Conservation (phyloP, 2,113 vertebrate species). For the Copsychus sechellarum region DNA sequence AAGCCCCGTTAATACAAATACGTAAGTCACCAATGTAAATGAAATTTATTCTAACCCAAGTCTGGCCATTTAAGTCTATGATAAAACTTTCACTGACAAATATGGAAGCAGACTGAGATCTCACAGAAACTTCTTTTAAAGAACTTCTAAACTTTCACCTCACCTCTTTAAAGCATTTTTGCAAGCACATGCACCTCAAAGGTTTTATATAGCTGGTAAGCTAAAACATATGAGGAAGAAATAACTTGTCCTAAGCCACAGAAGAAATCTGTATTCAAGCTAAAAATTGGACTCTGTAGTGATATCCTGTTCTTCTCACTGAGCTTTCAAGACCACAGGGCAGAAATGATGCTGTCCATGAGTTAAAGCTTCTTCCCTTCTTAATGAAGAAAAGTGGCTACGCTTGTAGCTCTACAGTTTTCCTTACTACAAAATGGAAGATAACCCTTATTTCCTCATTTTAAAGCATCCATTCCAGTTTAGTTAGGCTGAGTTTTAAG, state of each 20-base stretch:
- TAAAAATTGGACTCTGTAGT: background rate
- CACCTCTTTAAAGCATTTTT: background rate
- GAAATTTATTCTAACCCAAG: background rate
- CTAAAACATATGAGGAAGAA: slow-evolving; percentile 4
- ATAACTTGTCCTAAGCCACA: background rate
- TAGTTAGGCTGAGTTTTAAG: background rate
- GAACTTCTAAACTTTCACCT: background rate
- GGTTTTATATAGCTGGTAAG: background rate
- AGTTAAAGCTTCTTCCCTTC: background rate
- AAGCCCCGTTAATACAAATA: background rate
- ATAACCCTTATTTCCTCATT: background rate
- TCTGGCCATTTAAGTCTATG: background rate
- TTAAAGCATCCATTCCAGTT: background rate
- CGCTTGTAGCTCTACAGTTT: background rate
- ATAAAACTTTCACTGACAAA: background rate
- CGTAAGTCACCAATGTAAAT: background rate
- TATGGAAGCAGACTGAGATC: background rate
- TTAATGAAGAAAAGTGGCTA: background rate
- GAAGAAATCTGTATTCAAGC: background rate
- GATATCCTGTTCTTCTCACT: background rate
- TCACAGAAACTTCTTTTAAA: background rate
- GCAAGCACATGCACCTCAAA: background rate
- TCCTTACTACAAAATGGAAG: background rate
- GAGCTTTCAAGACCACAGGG: background rate
- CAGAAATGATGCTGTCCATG: background rate